Conservation (phyloP, 2,113 vertebrate genomes). For the Asarcornis scutulata region DNA sequence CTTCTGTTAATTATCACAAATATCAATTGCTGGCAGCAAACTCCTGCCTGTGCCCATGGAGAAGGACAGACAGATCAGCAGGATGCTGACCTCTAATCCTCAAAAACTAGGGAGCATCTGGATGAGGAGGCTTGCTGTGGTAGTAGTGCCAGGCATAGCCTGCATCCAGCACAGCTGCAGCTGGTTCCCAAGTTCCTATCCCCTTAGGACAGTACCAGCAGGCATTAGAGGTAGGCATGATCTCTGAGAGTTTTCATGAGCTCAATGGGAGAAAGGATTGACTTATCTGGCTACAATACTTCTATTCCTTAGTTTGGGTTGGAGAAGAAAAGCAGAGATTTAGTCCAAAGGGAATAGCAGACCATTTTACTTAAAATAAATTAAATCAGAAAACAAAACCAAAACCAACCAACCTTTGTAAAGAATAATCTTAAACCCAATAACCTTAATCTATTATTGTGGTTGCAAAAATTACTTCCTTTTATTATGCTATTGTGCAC, state of each 20-base stretch:
- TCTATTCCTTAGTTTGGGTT: constrained; percentile 23
- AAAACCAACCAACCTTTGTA: not conserved
- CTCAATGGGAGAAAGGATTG: not conserved
- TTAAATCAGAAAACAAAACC: constrained; percentile 19
- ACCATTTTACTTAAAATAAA: constrained; percentile 1
- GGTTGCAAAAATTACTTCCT: constrained; percentile 65
- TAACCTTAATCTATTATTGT: not conserved
- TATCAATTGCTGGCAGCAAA: not conserved
- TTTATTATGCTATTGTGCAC: constrained; percentile 56
- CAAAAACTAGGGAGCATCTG: not conserved
- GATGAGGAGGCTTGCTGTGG: not conserved
- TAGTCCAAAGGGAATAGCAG: not conserved
- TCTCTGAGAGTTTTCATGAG: not conserved
- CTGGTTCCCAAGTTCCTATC: not conserved
- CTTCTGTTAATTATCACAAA: constrained; percentile 23
- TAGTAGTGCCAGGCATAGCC: not conserved
- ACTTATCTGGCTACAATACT: not conserved
- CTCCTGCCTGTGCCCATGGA: not conserved
- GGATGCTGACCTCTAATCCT: not conserved
- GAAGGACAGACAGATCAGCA: not conserved
- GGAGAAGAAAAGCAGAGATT: constrained; percentile 18
- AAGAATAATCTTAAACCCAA: constrained; percentile 31
- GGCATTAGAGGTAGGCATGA: not conserved
- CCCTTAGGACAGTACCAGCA: not conserved
- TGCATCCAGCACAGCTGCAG: not conserved